Base-by-base conservation (phyloP, 2,113 vertebrate genomes). In the Urocolius indicus region DNA sequence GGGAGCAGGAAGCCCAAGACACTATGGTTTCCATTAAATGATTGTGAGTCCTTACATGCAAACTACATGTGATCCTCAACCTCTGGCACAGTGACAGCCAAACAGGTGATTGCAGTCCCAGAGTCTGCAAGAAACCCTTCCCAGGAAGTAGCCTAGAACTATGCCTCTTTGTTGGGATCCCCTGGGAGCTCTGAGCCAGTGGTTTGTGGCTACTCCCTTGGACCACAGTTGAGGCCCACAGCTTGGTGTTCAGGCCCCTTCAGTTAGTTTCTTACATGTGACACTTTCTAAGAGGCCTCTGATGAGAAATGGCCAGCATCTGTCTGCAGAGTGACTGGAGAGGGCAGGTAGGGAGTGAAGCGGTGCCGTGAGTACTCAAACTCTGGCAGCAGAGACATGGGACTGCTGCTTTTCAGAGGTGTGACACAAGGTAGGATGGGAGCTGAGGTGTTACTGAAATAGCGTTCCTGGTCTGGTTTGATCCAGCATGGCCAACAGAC, bases 1-100 rank as follows among this genome's bases (percentile, higher is more conserved):
- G 48, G 36, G 48, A 83, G 68, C 58, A 38, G 68, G 51, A 29
- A 74, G n/a, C 30, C 57, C 7, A 0, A 10, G 34, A 7, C 6
- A 11, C 0, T 12, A 5, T 8, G 38, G 34, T 87, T 38, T 36
- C 55, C 49, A 46, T 49, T 58, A 13, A 87, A 57, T 57, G 14
- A 0, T 38, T 5, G 12, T 3, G 0, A 13, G 27, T 8, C 26
- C 62, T 24, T 6, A 0, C 0, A 1, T 58, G 58, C 29, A 2
- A 45, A 5, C 15, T 3, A 11, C n/a, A 9, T 12, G 57, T 68
- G 62, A 43, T 36, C 38, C 54, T 65, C 67, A 38, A 2, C 41
- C 32, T 34, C 61, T 68, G 89, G 43, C 8, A 3, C 12, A 3
- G 48, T 5, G 49, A 2, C 27, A 8, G 16, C 1, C 1, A 0